Conservation (phyloP, 1,140 invertebrate genomes). For the Thalassaphorura encarpata region DNA sequence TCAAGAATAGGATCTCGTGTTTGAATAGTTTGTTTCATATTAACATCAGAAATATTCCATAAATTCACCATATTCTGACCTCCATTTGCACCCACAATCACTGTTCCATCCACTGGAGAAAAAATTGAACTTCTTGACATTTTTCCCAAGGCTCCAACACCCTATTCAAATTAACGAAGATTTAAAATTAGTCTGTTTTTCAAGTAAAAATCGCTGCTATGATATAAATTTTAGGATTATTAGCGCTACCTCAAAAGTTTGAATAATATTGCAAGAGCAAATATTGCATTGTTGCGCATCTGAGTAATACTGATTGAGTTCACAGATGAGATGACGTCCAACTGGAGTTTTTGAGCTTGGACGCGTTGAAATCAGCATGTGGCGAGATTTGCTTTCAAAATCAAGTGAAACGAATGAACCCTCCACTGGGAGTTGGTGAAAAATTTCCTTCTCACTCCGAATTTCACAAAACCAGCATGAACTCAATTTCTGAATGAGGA, state of each 20-base stretch:
- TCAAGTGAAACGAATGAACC: conserved; percentile 61
- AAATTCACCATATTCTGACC: background rate
- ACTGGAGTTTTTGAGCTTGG: conserved; percentile 20
- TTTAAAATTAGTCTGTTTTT: background rate
- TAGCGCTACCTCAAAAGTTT: background rate
- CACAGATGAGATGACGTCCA: conserved; percentile 2
- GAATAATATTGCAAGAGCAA: background rate
- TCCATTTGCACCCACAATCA: background rate
- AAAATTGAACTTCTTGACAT: background rate
- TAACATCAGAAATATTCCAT: background rate
- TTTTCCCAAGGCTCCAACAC: background rate
- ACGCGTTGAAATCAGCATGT: conserved; percentile 43
- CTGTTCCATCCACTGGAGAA: background rate
- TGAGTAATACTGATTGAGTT: conserved; percentile 2
- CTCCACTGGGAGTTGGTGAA: conserved; percentile 52
- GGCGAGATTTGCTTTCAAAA: conserved; percentile 52
- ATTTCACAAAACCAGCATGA: conserved; percentile 53
- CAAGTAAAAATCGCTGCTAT: background rate
- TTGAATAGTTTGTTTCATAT: background rate
- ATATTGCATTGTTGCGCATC: background rate
- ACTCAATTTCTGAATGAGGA: conserved; percentile 66
- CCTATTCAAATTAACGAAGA: background rate
- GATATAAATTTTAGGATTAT: background rate
- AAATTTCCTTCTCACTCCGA: conserved; percentile 38
- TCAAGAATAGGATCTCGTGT: background rate